Percentiles rank a stretch among this genome's conserved stretches.
phyloP scores from a whole-genome alignment of 2,888 invertebrate species.

The Yponomeuta evonymella region DNA sequence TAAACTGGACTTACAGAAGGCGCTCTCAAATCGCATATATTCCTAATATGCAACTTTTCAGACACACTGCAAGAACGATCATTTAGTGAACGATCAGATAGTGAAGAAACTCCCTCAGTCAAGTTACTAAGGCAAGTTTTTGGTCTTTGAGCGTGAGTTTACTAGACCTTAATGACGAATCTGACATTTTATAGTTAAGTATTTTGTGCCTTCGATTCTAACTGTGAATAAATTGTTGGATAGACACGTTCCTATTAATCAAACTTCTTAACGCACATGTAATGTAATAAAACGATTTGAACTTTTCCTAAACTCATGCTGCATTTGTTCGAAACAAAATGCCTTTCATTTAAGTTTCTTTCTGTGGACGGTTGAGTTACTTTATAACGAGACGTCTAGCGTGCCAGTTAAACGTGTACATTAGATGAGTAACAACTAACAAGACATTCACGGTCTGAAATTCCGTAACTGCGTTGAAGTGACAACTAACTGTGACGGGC shows the following conservation, averaged over 20 bases:
- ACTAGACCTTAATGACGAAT: no score
- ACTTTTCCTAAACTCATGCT: not conserved
- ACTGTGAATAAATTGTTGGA: not conserved
- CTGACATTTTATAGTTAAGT: not conserved
- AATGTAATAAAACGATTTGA: conserved; percentile 1
- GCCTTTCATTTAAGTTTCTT: not conserved
- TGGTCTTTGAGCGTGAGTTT: no score
- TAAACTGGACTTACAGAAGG: not conserved
- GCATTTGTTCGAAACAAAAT: not conserved
- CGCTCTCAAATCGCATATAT: not conserved
- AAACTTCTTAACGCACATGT: not conserved
- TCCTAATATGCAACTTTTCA: not conserved
- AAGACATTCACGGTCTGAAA: not conserved
- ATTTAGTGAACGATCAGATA: no score
- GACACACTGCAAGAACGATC: no score
- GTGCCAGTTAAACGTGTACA: not conserved
- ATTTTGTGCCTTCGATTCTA: not conserved
- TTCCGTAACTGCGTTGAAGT: not conserved
- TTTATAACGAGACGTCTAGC: not conserved
- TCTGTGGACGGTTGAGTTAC: not conserved
- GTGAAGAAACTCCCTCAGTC: no score
- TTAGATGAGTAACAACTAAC: not conserved
- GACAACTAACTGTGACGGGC: not conserved
- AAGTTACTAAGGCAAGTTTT: no score
- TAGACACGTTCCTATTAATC: conserved; percentile 10